Conservation (phyloP, 2,113 vertebrate species). For the Formicarius rufipectus region DNA sequence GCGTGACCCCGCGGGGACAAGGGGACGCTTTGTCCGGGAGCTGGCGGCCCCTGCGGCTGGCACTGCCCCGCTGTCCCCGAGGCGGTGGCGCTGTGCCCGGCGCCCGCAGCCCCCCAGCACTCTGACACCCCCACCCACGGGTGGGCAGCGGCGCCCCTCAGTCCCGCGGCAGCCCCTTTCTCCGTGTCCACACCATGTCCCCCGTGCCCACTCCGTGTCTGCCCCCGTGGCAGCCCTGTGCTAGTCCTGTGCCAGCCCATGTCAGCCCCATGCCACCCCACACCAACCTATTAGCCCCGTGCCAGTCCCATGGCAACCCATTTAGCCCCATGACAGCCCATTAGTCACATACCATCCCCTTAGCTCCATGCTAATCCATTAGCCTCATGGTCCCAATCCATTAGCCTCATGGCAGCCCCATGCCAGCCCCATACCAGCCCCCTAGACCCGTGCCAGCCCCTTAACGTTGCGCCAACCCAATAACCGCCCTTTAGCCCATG, state of each 20-base stretch:
- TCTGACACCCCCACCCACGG: background rate
- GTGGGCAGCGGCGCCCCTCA: background rate
- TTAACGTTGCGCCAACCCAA: too few relatives aligned
- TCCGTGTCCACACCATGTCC: background rate
- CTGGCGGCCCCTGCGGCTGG: constrained; percentile 6
- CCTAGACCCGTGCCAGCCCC: background rate
- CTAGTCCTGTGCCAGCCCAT: too few relatives aligned
- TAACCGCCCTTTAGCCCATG: too few relatives aligned
- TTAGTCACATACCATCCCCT: background rate
- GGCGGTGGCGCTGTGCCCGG: background rate
- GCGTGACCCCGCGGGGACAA: constrained; percentile 38
- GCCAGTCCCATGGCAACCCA: too few relatives aligned
- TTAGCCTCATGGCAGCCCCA: background rate
- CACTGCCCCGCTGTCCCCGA: background rate
- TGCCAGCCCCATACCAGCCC: background rate
- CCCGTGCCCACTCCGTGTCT: background rate
- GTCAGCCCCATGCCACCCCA: background rate
- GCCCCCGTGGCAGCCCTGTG: background rate
- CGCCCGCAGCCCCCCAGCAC: background rate
- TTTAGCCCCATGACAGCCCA: background rate
- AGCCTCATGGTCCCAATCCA: too few relatives aligned
- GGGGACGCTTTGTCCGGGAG: constrained; percentile 10
- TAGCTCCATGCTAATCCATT: background rate
- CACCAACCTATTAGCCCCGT: background rate
- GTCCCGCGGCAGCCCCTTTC: background rate